These are phyloP conservation scores for Trinorchestia longiramus DNA, from an alignment of 1,140 invertebrate species.

Conservation along the genomic window DNA sequence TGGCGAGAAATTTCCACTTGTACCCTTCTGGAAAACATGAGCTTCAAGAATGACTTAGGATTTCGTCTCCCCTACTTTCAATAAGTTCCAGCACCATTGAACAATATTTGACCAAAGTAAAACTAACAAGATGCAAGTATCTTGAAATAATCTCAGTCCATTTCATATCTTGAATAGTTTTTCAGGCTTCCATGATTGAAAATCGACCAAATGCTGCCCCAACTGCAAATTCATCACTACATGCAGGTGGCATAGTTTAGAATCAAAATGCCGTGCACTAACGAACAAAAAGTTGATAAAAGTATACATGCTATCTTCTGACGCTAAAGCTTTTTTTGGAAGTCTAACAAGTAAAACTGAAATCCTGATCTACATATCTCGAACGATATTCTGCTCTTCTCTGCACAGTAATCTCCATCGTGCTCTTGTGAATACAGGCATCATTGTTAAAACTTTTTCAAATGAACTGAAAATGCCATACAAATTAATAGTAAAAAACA, in stretches of 20 bases:
- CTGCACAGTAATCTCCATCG: not conserved
- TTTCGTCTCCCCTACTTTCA: no score
- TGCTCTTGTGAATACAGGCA: not conserved
- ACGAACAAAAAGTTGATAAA: not conserved
- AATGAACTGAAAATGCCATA: not conserved
- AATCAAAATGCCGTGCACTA: not conserved
- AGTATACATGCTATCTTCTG: not conserved
- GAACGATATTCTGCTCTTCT: not conserved
- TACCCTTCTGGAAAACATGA: no score
- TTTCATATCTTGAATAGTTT: no score
- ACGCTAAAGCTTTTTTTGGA: not conserved
- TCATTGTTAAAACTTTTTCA: not conserved
- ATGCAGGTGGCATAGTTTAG: not conserved
- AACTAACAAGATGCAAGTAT: no score
- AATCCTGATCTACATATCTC: not conserved
- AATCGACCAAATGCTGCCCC: no score
- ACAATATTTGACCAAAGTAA: no score
- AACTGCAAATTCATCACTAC: not conserved
- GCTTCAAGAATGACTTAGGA: no score
- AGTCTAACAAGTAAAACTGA: not conserved
- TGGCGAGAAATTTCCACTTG: no score
- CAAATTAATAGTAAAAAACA: not conserved
- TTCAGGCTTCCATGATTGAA: no score
- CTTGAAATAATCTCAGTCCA: no score
- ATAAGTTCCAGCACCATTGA: no score